A percentile compares a stretch with the other conserved stretches of the same genome.
Conservation (phyloP, 37 sponge, comb jelly and placozoan species). For the Ianthella basta region DNA sequence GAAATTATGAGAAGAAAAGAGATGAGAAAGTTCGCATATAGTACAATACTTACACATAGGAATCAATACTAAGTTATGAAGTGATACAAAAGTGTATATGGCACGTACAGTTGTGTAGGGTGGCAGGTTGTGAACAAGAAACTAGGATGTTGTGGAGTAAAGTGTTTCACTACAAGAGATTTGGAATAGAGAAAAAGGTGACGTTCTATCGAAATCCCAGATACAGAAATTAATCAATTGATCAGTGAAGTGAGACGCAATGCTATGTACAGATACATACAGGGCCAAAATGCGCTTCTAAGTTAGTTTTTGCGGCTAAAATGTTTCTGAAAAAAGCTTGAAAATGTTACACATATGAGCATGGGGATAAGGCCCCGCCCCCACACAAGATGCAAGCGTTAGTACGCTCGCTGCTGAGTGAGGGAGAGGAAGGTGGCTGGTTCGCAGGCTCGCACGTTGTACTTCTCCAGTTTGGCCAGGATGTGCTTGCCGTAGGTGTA, state of each 20-base stretch:
- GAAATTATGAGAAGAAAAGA: too few relatives aligned
- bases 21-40: neutral
- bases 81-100: neutral
- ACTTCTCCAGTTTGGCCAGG: constrained; percentile 86
- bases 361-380: constrained; percentile 30
- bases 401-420: neutral
- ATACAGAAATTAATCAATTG: constrained; percentile 4
- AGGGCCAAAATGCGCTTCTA: neutral
- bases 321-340: too few relatives aligned
- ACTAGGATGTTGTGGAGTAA: neutral
- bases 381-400: neutral
- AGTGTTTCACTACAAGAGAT: neutral
- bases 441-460: constrained; percentile 40
- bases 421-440: constrained; percentile 15
- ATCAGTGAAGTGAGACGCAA: neutral
- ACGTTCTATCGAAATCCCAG: too few relatives aligned
- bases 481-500: constrained; percentile 97
- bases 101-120: neutral
- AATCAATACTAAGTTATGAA: neutral
- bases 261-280: constrained; percentile 12
- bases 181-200: neutral
- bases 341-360: constrained; percentile 62
- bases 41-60: neutral
- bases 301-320: neutral
- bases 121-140: neutral